Base-by-base conservation (phyloP, 2,797 vertebrate genomes). In the Synaphobranchus kaupii region DNA sequence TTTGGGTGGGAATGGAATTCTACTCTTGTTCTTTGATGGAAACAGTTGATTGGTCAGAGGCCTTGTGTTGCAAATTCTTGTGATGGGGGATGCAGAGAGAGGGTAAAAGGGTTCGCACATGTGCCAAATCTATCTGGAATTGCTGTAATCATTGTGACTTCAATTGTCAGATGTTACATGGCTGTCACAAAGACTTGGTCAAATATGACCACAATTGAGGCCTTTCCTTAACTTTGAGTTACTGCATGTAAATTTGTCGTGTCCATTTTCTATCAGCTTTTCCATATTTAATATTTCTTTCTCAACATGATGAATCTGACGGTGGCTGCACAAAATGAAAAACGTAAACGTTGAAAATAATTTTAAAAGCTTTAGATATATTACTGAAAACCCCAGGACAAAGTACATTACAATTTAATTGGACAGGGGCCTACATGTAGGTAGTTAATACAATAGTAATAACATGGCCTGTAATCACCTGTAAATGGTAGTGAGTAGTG, bases 1-100 rank as follows among this genome's bases (percentile, higher is more conserved):
- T 81, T 81, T 81, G 44, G 78, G 20, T 48, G 78, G 78, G 78
- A 81, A 25, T 10, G 25, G 78, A 81, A 81, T 81, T 81, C 76
- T 15, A 39, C 47, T 81, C 22, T 50, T 81, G 0, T 50, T 50
- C 44, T 81, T 50, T 81, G 20, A 50, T 50, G 22, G 78, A 50
- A 48, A 48, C 47, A 50, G 78, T 81, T 50, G 78, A 81, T 81
- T n/a, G 78, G 78, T n/a, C n/a, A 22, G 47, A 81, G 78, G 39
- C 28, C 78, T 20, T 25, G 47, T n/a, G 20, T 50, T 50, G 7
- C 44, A 50, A 0, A 81, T 50, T 81, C 47, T 81, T 81, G 78
- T 48, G 22, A 25, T 34, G 2, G 20, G 47, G 47, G 20, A 47
- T n/a, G 15, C 63, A 20, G 34, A 78, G 17, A 47, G 39, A 78